phyloP scores from a whole-genome alignment of 2,113 vertebrate species.

The Coryphaenoides rupestris region DNA sequence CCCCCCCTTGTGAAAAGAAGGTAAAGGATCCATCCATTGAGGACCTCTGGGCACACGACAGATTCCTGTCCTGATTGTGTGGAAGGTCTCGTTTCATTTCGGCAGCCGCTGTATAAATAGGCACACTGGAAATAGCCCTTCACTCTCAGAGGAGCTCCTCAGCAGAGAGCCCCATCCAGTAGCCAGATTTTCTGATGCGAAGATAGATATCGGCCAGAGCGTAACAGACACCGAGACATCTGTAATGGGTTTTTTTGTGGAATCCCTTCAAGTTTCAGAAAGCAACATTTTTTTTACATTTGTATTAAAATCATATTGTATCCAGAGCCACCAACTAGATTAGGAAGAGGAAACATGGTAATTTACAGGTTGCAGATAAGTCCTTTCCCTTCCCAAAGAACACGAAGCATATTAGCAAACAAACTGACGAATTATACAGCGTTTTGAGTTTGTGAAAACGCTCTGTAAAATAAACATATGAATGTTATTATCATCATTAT shows the following conservation, averaged over 20 bases:
- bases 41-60: slow-evolving; percentile 17
- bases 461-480: no score
- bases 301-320: no score
- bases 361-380: no score
- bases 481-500: no score
- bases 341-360: no score
- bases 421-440: no score
- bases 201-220: slow-evolving; percentile 55
- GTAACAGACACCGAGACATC: slow-evolving; percentile 43
- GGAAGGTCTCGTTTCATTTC: slow-evolving; percentile 58
- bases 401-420: no score
- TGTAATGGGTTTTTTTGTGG: slow-evolving; percentile 32
- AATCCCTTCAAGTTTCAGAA: slow-evolving; percentile 45
- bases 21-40: slow-evolving; percentile 28
- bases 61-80: slow-evolving; percentile 60
- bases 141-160: slow-evolving; percentile 65
- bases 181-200: slow-evolving; percentile 57
- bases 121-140: slow-evolving; percentile 67
- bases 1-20: slow-evolving; percentile 14
- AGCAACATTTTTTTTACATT: not conserved
- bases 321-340: no score
- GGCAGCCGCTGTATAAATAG: slow-evolving; percentile 68
- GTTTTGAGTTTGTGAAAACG: no score
- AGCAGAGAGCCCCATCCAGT: slow-evolving; percentile 57
- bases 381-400: no score